Conservation (phyloP, 1,140 invertebrate species). For the Drosophila kurseongensis region DNA sequence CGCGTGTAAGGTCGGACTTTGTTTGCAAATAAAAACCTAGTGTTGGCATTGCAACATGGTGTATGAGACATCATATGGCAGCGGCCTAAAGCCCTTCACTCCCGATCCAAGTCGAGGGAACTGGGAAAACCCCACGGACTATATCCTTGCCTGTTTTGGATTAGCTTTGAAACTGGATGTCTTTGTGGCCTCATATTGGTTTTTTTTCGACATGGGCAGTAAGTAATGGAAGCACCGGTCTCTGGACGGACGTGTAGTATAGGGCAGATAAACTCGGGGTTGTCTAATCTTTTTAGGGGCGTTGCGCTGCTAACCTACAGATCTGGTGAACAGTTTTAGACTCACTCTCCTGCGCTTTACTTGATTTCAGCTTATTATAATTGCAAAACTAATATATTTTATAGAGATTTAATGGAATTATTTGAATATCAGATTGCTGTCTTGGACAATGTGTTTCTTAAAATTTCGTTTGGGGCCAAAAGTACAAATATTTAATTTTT, state of each 20-base stretch:
- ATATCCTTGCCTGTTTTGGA: conserved; percentile 65
- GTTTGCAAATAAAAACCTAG: neutral
- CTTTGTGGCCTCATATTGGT: conserved; percentile 57
- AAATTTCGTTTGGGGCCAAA: neutral
- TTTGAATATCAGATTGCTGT: neutral
- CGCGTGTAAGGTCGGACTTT: neutral
- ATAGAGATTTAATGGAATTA: too few species aligned
- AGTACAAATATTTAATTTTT: neutral
- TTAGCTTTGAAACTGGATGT: conserved; percentile 69
- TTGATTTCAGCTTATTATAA: too few species aligned
- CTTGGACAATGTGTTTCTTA: too few species aligned
- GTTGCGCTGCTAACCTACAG: conserved; percentile 5
- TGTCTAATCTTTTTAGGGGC: conserved; percentile 35
- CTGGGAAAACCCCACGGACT: conserved; percentile 74
- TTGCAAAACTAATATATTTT: too few species aligned
- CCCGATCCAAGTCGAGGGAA: conserved; percentile 70
- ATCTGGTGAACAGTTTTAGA: too few species aligned
- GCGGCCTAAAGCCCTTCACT: conserved; percentile 65
- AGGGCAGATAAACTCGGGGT: conserved; percentile 5
- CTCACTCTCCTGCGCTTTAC: too few species aligned
- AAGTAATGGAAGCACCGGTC: conserved; percentile 27
- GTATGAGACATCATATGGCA: conserved; percentile 76
- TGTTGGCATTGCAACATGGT: conserved; percentile 42
- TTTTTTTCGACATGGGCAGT: conserved; percentile 67
- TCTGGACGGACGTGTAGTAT: neutral